These are phyloP conservation scores for Aleiodes testaceus DNA, from an alignment of 2,888 invertebrate genomes.

Conservation along the genomic window DNA sequence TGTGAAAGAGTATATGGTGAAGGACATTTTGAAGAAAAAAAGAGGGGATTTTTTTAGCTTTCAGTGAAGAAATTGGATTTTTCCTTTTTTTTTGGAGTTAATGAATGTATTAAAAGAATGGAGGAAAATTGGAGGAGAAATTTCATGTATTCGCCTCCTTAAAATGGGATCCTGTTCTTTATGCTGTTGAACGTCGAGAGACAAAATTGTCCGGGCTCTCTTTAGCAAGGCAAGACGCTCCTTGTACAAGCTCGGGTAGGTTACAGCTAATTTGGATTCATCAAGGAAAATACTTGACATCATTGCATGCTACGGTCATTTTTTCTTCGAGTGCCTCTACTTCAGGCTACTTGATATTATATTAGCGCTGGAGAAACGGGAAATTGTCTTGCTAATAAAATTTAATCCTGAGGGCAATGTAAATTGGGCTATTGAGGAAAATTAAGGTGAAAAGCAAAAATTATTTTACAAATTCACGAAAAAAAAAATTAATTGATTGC, in stretches of 20 bases:
- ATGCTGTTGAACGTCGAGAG: no score
- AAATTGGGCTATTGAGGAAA: background rate
- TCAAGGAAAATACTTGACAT: constrained; percentile 30
- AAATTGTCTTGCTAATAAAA: constrained; percentile 24
- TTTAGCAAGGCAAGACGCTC: background rate
- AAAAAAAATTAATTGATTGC: no score
- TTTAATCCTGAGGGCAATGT: background rate
- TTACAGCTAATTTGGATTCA: constrained; percentile 28
- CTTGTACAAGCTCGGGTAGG: constrained; percentile 7
- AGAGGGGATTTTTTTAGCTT: no score
- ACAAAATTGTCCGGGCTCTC: no score
- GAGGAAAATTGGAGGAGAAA: no score
- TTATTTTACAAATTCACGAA: no score
- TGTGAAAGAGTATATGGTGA: no score
- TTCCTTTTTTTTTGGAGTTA: background rate
- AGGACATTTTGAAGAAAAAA: no score
- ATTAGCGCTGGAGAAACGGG: constrained; percentile 13
- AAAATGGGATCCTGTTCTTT: no score
- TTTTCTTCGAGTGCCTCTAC: constrained; percentile 12
- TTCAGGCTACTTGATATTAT: constrained; percentile 23
- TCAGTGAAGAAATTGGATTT: background rate
- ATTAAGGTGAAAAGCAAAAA: background rate
- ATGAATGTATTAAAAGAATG: no score
- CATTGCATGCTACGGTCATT: constrained; percentile 7
- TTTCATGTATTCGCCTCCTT: no score